Evolutionary conservation across 2,797 vertebrate genomes (phyloP).

Genomic region (Falco rusticolus): DNA sequence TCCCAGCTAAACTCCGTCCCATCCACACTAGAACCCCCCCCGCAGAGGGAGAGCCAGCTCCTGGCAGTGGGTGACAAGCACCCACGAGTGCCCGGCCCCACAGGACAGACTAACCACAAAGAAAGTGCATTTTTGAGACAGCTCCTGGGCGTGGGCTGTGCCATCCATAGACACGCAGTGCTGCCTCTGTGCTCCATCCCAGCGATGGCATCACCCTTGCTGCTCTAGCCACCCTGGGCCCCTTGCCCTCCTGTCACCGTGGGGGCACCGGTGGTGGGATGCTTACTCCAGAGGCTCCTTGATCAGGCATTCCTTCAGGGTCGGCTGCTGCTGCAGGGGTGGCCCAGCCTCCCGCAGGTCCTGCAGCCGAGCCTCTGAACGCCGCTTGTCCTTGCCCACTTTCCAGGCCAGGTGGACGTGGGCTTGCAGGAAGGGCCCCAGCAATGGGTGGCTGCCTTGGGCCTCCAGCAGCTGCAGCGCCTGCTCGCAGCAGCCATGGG

Average conservation of each 20-base stretch:
- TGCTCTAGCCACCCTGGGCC: not conserved
- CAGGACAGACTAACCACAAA: not conserved
- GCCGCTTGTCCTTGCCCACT: constrained; percentile 89
- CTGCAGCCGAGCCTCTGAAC: constrained; percentile 85
- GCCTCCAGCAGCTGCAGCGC: constrained; percentile 83
- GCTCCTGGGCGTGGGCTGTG: rapidly evolving
- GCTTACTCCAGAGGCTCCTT: constrained; percentile 85
- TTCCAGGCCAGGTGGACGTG: constrained; percentile 90
- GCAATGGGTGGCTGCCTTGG: constrained; percentile 78
- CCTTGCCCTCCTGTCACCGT: not conserved
- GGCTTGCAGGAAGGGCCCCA: constrained; percentile 85
- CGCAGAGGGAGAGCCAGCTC: not conserved
- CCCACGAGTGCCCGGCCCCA: rapidly evolving
- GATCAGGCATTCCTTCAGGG: constrained; percentile 88
- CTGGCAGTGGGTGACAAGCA: not conserved
- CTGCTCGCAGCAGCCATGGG: constrained; percentile 85
- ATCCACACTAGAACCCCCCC: not conserved
- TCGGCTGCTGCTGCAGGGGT: constrained; percentile 79
- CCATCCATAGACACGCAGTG: rapidly evolving
- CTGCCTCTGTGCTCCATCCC: not conserved
- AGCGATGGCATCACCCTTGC: not conserved
- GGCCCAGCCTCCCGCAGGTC: constrained; percentile 80
- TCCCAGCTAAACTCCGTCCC: not conserved
- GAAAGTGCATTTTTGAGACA: constrained; percentile 6
- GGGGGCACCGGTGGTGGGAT: not conserved